phyloP scores from a whole-genome alignment of 2,888 invertebrate species.

The Bibio marci region DNA sequence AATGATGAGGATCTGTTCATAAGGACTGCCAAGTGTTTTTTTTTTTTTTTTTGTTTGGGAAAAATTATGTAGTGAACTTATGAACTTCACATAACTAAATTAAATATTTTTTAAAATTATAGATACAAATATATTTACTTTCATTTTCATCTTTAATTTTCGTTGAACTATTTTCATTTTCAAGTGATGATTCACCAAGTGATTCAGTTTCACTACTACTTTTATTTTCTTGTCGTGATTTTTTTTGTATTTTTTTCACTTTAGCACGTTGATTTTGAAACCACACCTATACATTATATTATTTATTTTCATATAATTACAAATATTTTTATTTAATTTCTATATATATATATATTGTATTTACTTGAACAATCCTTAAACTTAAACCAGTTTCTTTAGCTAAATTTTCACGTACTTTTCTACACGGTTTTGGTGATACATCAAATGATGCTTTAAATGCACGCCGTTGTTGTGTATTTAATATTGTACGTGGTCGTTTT shows the following conservation, averaged over 20 bases:
- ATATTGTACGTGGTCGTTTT: constrained; percentile 65
- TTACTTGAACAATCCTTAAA: constrained; percentile 68
- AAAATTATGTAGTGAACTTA: not conserved
- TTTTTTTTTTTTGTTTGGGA: not conserved
- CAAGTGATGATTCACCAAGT: constrained; percentile 29
- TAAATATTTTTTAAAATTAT: not conserved
- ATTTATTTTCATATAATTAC: too few relatives aligned
- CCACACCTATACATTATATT: constrained; percentile 33
- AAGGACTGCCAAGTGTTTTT: not conserved
- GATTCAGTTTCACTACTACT: constrained; percentile 26
- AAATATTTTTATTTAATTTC: too few relatives aligned
- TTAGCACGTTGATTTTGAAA: constrained; percentile 48
- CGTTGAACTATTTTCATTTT: constrained; percentile 32
- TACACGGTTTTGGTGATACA: constrained; percentile 66
- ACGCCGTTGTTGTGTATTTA: constrained; percentile 64
- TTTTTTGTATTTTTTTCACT: constrained; percentile 49
- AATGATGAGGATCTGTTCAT: too few relatives aligned
- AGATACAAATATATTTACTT: constrained; percentile 24
- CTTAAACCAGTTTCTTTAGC: constrained; percentile 74
- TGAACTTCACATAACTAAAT: not conserved
- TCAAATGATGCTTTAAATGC: constrained; percentile 77
- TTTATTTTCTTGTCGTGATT: constrained; percentile 38
- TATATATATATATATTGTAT: constrained; percentile 2
- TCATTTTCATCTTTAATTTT: constrained; percentile 43
- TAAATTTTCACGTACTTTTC: constrained; percentile 64